Base-by-base conservation (phyloP, 1,140 invertebrate genomes). In the Ceratina japonica region DNA sequence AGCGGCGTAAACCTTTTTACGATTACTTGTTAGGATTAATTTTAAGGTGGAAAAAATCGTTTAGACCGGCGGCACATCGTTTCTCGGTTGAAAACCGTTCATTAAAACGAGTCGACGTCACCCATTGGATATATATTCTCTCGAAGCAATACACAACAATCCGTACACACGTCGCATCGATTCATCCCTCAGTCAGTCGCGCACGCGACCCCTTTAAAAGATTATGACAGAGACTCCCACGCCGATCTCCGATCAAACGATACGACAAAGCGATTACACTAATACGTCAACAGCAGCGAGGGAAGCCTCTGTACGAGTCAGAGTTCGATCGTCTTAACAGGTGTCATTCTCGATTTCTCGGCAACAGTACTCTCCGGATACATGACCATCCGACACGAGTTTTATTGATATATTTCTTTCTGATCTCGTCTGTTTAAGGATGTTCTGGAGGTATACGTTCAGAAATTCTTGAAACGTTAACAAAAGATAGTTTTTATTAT, bases 51-150 rank as follows among this genome's bases (percentile, higher is more conserved):
- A 54, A 54, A 54, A 54, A n/a, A 44, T 7, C 37, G 37, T 44
- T 44, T 44, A 7, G 37, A 74, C 72, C 72, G 72, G 72, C 72
- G 72, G 72, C 72, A 56, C 49, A 56, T 63, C 61, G 51, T 64
- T 64, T 56, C 27, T 65, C 51, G 51, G 61, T n/a, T 16, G 22
- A 24, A 20, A 5, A n/a, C 20, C 15, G 58, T 16, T 16, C 5
- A 4, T 20, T 12, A 16, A n/a, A n/a, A 56, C 3, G 44, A n/a
- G 27, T 44, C 71, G 27, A 62, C 16, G 24, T 15, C 13, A 16
- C n/a, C n/a, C 12, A 7, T 37, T 62, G 13, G 8, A 15, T n/a
- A n/a, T n/a, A n/a, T n/a, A 62, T 24, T 24, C 54, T 18, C n/a
- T 56, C 1, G 54, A 56, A 56, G n/a, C 15, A 56, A 56, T 56